Base-by-base conservation (phyloP, 2,797 vertebrate genomes). In the Betta splendens region DNA sequence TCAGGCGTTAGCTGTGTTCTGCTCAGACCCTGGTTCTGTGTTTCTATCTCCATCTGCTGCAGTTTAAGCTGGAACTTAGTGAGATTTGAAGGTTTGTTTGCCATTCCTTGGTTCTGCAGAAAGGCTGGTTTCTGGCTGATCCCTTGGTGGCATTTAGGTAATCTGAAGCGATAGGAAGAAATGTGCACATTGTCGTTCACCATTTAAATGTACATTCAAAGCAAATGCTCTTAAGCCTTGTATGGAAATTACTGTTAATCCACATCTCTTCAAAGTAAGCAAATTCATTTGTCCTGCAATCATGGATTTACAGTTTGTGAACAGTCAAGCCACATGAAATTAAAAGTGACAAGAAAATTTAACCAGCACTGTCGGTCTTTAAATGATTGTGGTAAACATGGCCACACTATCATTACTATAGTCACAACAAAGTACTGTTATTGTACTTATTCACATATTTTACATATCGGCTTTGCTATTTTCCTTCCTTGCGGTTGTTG, bases 1-100 rank as follows among this genome's bases (percentile, higher is more conserved):
- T 94, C 92, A 38, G 87, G 68, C 3, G 94, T 96, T 72, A 99
- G 90, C 26, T 91, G 90, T 1, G 94, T 95, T 51, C 86, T 91
- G 11, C 70, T 75, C 51, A 92, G 89, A 40, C 95, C 95, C 58
- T 92, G 84, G 86, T 87, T 92, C 23, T 94, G 28, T 1, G 93
- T 92, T 49, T 83, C 87, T 5, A 86, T 84, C 81, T 99, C 96
- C 75, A 98, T 87, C 55, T 93, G 85, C 66, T 91, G 76, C 63
- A 96, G 75, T 44, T 89, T 92, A 40, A 89, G 61, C 29, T 94
- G 90, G 53, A 81, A 76, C 81, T 92, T 87, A 1, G 45, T 40
- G 43, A 79, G 4, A 2, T 61, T 62, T 9, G 35, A 1, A 12
- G 52, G 5, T 57, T n/a, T 79, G 31, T 36, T 0, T 21, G 48